Base-by-base conservation (phyloP, 2,113 vertebrate species). In the Macrotus californicus region DNA sequence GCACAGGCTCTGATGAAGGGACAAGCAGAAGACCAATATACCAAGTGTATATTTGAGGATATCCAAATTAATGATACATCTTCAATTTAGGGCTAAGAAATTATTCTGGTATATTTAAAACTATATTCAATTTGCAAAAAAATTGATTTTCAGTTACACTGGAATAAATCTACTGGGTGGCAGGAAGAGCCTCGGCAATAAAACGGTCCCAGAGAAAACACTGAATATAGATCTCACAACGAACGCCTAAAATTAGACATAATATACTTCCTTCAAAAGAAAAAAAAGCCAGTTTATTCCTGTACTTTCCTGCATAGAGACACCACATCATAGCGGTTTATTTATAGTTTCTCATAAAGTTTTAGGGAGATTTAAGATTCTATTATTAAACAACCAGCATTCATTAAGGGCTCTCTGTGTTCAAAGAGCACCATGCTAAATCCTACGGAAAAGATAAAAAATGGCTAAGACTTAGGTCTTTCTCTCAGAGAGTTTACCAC, bases 241-340 rank as follows among this genome's bases (percentile, higher is more conserved):
- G 43, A 64, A 87, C 75, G 24, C 26, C 41, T 95, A 94, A 94
- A 96, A 64, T 79, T 93, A 81, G 52, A 67, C 43, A 81, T 54
- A 73, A 79, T 70, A 73, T 66, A 66, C 52, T 92, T 89, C 75
- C 46, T 88, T 91, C 64, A 73, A 94, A 29, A 81, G 15, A 70
- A 75, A 75, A 85, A 16, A 31, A 87, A 95, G 7, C 46, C 77
- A 67, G 94, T 86, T 96, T 96, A 94, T 96, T 86, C 82, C 54
- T 66, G 9, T 5, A 96, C 67, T 91, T 92, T 7, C 19, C 54
- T 94, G 22, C 94, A 94, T 89, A 76, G 67, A 97, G 84, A 89
- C 16, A 69, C 16, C 34, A 72, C 11, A 94, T 86, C 14, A 92
- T 46, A 52, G 31, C 50, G 39, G 56, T 77, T 87, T 94, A 95